phyloP scores from a whole-genome alignment of 2,113 vertebrate species.

The Etheostoma cragini region DNA sequence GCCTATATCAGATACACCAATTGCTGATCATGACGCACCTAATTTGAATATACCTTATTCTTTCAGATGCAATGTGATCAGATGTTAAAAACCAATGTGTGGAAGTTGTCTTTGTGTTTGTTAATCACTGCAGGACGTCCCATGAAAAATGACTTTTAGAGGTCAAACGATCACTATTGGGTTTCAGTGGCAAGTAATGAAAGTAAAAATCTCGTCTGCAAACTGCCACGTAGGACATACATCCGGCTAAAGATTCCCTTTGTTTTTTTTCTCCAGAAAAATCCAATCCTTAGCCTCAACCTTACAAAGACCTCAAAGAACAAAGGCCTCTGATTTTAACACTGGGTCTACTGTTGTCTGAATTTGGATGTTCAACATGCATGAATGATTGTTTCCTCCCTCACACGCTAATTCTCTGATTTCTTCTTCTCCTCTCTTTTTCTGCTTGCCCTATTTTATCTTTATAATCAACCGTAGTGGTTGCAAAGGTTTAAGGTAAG shows the following conservation, averaged over 20 bases:
- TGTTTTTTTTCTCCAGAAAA: background rate
- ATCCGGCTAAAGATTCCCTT: slow-evolving; percentile 15
- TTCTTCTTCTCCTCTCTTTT: slow-evolving; percentile 87
- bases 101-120: too few species aligned
- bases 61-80: too few species aligned
- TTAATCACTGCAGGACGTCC: background rate
- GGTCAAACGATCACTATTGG: slow-evolving; percentile 39
- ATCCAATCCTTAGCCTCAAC: background rate
- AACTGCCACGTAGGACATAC: background rate
- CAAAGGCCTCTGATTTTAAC: slow-evolving; percentile 36
- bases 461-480: slow-evolving; percentile 95
- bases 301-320: slow-evolving; percentile 28
- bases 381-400: slow-evolving; percentile 28
- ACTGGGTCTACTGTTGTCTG: slow-evolving; percentile 52
- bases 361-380: slow-evolving; percentile 7
- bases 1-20: too few species aligned
- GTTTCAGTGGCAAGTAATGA: slow-evolving; percentile 42
- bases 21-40: too few species aligned
- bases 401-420: slow-evolving; percentile 89
- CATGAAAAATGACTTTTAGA: slow-evolving; percentile 23
- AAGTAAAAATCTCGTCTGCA: slow-evolving; percentile 42
- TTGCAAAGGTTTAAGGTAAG: slow-evolving; percentile 99
- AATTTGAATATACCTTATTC: too few species aligned
- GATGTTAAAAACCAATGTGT: too few species aligned
- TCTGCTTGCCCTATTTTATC: slow-evolving; percentile 91